These are phyloP conservation scores for Rhynchotus rufescens DNA, from an alignment of 2,797 vertebrate species.

Conservation along the genomic window DNA sequence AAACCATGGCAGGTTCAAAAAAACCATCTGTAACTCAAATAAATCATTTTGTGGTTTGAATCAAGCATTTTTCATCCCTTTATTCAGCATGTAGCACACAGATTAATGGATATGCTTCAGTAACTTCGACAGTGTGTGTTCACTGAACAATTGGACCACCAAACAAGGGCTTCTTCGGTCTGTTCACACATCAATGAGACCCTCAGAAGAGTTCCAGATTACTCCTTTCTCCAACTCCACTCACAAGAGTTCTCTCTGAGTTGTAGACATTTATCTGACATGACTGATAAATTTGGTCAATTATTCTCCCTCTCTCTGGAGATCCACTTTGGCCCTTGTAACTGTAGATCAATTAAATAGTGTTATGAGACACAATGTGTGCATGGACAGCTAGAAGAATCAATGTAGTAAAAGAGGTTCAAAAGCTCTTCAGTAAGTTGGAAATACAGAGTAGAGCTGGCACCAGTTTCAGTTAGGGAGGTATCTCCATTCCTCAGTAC, in stretches of 20 bases:
- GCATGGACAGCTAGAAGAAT: slow-evolving; percentile 50
- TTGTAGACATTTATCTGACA: slow-evolving; percentile 52
- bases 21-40: slow-evolving; percentile 4
- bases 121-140: slow-evolving; percentile 19
- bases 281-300: slow-evolving; percentile 51
- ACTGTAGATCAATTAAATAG: slow-evolving; percentile 48
- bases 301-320: slow-evolving; percentile 46
- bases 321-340: slow-evolving; percentile 48
- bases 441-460: slow-evolving; percentile 8
- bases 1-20: not conserved
- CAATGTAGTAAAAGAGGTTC: slow-evolving; percentile 28
- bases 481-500: not conserved
- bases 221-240: slow-evolving; percentile 45
- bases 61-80: slow-evolving; percentile 45
- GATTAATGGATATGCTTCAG: slow-evolving; percentile 53
- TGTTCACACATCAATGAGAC: slow-evolving; percentile 39
- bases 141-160: slow-evolving; percentile 57
- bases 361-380: slow-evolving; percentile 34
- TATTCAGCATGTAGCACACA: slow-evolving; percentile 29
- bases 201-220: slow-evolving; percentile 65
- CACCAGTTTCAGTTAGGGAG: slow-evolving; percentile 18
- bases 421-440: slow-evolving; percentile 52
- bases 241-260: slow-evolving; percentile 32
- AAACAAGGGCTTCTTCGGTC: slow-evolving; percentile 40
- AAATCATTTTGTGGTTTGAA: slow-evolving; percentile 39